phyloP scores from a whole-genome alignment of 2,888 invertebrate genomes.

The Incurvaria masculella region DNA sequence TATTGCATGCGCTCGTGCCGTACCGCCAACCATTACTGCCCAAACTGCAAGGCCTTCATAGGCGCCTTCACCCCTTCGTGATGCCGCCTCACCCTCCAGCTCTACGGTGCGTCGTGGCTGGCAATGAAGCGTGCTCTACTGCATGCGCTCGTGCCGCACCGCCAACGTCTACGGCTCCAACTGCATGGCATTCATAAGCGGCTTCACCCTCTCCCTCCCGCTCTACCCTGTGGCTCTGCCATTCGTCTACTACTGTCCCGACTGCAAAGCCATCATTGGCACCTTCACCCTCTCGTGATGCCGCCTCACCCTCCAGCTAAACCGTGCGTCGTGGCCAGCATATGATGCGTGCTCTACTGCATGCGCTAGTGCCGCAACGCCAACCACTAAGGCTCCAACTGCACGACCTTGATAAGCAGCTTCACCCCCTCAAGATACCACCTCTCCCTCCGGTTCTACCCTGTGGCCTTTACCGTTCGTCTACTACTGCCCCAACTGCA shows the following conservation, averaged over 20 bases:
- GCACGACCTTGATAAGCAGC: conserved; percentile 42
- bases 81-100: conserved; percentile 15
- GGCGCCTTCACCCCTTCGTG: conserved; percentile 41
- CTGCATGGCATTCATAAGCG: conserved; percentile 42
- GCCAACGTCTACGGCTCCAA: conserved; percentile 53
- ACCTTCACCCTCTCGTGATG: conserved; percentile 37
- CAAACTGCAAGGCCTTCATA: conserved; percentile 42
- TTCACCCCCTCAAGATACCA: too few species aligned
- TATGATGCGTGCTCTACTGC: conserved; percentile 46
- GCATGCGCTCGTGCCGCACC: conserved; percentile 53
- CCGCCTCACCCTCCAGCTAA: too few species aligned
- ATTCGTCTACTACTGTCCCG: too few species aligned
- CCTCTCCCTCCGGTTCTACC: too few species aligned
- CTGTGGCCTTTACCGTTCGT: too few species aligned
- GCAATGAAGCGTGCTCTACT: conserved; percentile 45
- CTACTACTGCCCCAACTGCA: conserved; percentile 49
- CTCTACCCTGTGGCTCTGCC: too few species aligned
- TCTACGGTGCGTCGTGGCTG: too few species aligned
- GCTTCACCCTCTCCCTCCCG: too few species aligned
- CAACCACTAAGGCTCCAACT: conserved; percentile 50
- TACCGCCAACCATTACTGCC: conserved; percentile 54
- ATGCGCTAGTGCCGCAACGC: conserved; percentile 54
- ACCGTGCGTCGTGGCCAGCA: too few species aligned
- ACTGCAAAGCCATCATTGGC: too few species aligned
- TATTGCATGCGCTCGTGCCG: conserved; percentile 53